These are phyloP conservation scores for Indicator indicator DNA, from an alignment of 2,113 vertebrate species.

Conservation along the genomic window DNA sequence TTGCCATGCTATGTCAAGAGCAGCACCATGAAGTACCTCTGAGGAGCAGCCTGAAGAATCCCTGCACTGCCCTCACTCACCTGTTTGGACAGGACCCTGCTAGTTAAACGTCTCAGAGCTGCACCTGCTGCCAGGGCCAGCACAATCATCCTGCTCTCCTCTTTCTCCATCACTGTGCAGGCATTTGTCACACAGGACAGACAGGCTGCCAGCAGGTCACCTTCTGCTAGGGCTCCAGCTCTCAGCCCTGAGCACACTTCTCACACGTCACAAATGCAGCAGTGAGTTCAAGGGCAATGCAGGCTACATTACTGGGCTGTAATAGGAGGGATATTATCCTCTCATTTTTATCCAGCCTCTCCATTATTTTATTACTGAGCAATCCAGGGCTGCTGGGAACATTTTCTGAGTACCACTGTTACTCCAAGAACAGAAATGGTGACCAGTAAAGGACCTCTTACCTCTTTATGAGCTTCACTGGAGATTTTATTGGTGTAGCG, in stretches of 20 bases:
- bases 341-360: conserved; percentile 48
- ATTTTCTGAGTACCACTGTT: conserved; percentile 35
- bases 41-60: neutral
- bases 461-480: conserved; percentile 96
- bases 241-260: neutral
- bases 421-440: conserved; percentile 63
- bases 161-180: neutral
- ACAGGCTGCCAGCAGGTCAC: neutral
- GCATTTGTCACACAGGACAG: neutral
- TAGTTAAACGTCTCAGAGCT: neutral
- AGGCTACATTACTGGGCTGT: conserved; percentile 33
- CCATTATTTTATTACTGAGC: conserved; percentile 66
- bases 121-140: neutral
- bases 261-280: conserved; percentile 1
- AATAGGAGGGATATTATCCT: conserved; percentile 55
- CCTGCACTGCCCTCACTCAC: neutral
- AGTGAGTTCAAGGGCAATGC: conserved; percentile 55
- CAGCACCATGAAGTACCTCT: neutral
- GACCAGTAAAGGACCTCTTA: conserved; percentile 69
- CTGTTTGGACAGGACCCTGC: neutral
- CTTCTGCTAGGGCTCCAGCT: neutral
- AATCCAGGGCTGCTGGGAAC: conserved; percentile 30
- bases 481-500: conserved; percentile 96
- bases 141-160: neutral
- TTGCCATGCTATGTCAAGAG: neutral